Evolutionary conservation across 2,888 invertebrate species (phyloP).

Genomic region (Eupithecia inturbata): DNA sequence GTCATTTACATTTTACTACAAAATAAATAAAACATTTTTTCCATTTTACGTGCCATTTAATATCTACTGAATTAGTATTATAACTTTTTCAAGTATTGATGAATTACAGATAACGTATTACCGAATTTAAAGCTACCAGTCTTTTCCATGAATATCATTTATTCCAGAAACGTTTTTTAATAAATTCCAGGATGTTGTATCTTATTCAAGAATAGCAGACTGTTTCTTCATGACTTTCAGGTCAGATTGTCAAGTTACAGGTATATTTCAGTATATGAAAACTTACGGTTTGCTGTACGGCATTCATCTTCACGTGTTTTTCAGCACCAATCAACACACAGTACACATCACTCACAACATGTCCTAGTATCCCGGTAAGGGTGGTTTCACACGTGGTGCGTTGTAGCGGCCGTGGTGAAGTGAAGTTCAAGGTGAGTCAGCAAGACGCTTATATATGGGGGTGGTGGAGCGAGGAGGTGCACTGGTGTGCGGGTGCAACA

Average conservation of each 20-base stretch:
- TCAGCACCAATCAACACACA: conserved; percentile 56
- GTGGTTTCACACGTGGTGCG: conserved; percentile 38
- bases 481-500: conserved; percentile 57
- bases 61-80: too few relatives aligned
- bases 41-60: too few relatives aligned
- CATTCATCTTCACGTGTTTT: conserved; percentile 63
- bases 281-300: conserved; percentile 74
- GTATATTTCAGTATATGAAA: background rate
- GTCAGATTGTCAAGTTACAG: too few relatives aligned
- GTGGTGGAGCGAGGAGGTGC: conserved; percentile 72
- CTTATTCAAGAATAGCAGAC: background rate
- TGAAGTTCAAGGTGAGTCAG: conserved; percentile 82
- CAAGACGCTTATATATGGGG: conserved; percentile 77
- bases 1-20: background rate
- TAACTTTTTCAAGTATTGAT: background rate
- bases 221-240: background rate
- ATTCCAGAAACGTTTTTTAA: too few relatives aligned
- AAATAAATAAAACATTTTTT: too few relatives aligned
- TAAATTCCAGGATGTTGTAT: background rate
- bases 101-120: background rate
- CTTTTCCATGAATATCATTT: too few relatives aligned
- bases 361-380: conserved; percentile 39
- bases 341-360: conserved; percentile 52
- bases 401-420: conserved; percentile 64
- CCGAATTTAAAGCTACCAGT: too few relatives aligned